A percentile compares a stretch with the other conserved stretches of the same genome.
phyloP scores from a whole-genome alignment of 1,140 invertebrate species.

The Drosophila obscura region DNA sequence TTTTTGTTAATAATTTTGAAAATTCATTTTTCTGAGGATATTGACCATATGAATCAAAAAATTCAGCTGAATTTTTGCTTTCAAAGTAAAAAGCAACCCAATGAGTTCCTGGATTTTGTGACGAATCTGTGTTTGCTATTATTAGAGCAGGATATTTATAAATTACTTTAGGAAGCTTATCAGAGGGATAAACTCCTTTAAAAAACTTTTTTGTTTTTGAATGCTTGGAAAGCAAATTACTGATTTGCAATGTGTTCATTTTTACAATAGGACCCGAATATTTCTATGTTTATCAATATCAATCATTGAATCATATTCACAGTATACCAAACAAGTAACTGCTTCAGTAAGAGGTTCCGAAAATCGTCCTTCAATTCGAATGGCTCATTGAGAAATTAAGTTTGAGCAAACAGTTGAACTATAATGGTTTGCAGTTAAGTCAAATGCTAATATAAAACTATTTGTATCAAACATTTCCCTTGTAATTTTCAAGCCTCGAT shows the following conservation, averaged over 20 bases:
- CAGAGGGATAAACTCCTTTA: too few species aligned
- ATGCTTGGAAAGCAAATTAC: not conserved
- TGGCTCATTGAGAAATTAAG: conserved; percentile 4
- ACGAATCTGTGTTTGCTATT: too few species aligned
- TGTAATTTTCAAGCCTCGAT: conserved; percentile 6
- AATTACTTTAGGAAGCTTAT: too few species aligned
- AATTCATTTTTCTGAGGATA: too few species aligned
- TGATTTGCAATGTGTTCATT: not conserved
- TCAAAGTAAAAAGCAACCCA: too few species aligned
- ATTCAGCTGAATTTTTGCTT: too few species aligned
- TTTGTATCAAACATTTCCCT: conserved; percentile 8
- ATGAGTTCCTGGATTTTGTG: too few species aligned
- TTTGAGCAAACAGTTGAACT: not conserved
- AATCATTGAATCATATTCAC: conserved; percentile 3
- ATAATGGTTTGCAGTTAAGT: conserved; percentile 4
- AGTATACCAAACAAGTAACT: not conserved
- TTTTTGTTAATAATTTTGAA: too few species aligned
- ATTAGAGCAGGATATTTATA: too few species aligned
- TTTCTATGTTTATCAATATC: not conserved
- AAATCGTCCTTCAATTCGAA: not conserved
- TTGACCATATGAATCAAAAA: too few species aligned
- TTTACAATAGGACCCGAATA: not conserved
- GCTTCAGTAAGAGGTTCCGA: not conserved
- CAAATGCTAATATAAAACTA: conserved; percentile 11
- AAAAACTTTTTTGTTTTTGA: not conserved